A percentile compares a stretch with the other conserved stretches of the same genome.
Conservation (phyloP, 2,888 invertebrate species). For the Notodonta ziczac region DNA sequence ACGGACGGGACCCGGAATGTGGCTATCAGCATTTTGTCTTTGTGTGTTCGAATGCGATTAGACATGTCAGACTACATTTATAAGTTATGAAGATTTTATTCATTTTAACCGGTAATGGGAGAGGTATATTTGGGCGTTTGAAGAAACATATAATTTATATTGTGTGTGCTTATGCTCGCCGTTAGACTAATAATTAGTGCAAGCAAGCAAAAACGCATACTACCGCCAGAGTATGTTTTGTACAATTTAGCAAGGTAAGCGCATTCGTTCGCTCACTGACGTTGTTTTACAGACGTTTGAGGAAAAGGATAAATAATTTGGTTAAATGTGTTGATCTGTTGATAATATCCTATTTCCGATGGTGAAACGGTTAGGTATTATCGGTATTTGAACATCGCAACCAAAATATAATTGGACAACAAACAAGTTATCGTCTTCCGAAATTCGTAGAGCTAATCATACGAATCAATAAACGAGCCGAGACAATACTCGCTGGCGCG, state of each 20-base stretch:
- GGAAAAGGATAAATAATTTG: no score
- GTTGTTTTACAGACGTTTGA: no score
- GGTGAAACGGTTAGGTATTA: not conserved
- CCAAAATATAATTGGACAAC: not conserved
- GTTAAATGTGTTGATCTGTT: no score
- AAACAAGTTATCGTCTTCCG: constrained; percentile 12
- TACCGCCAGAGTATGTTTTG: no score
- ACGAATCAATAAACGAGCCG: constrained; percentile 61
- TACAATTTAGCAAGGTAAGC: no score
- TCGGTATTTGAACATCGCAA: not conserved
- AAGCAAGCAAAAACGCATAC: no score
- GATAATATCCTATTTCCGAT: no score
- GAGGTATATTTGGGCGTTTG: no score
- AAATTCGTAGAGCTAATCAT: constrained; percentile 44
- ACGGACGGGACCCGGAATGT: constrained; percentile 54
- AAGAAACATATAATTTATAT: no score
- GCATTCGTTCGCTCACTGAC: no score
- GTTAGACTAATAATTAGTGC: not conserved
- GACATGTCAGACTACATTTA: constrained; percentile 5
- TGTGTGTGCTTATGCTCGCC: no score
- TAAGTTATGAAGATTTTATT: not conserved
- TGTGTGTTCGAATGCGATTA: constrained; percentile 38
- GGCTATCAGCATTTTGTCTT: constrained; percentile 62
- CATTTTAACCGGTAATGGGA: not conserved
- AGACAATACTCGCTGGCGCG: constrained; percentile 48